These are phyloP conservation scores for Erebia palarica DNA, from an alignment of 2,888 invertebrate species.

Conservation along the genomic window DNA sequence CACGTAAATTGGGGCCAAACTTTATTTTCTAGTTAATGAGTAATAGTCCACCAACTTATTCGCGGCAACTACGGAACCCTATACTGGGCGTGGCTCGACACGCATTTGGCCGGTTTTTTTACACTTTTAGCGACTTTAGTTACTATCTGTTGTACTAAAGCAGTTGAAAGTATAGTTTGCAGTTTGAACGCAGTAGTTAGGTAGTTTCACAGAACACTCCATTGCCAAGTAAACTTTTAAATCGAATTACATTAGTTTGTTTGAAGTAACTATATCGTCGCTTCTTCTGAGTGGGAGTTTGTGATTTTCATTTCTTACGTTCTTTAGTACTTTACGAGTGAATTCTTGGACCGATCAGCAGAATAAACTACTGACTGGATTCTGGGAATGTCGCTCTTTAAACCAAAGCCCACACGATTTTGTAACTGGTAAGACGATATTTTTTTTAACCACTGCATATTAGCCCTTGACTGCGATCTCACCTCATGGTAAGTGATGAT, in stretches of 20 bases:
- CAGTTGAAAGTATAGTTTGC: slow-evolving; percentile 19
- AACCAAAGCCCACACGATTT: no score
- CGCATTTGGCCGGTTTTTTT: neutral
- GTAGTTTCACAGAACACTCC: slow-evolving; percentile 20
- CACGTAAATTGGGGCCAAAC: no score
- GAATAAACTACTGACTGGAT: neutral
- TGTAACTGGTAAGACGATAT: no score
- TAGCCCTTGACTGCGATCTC: no score
- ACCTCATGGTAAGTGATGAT: no score
- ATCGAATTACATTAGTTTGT: slow-evolving; percentile 27
- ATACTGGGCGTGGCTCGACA: no score
- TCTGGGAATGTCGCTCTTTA: neutral
- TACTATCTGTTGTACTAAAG: slow-evolving; percentile 13
- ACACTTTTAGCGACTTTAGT: slow-evolving; percentile 13
- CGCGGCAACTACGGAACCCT: no score
- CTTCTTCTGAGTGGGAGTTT: neutral
- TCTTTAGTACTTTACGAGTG: slow-evolving; percentile 23
- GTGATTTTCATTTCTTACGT: slow-evolving; percentile 34
- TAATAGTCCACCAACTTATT: no score
- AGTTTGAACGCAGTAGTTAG: slow-evolving; percentile 18
- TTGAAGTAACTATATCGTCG: neutral
- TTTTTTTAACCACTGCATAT: no score
- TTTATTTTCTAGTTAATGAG: no score
- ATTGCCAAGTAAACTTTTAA: slow-evolving; percentile 27
- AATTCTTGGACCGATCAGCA: neutral